A percentile compares a stretch with the other conserved stretches of the same genome.
These are phyloP conservation scores for Trachelus iudaicus DNA, from an alignment of 2,888 invertebrate genomes.

Conservation along the genomic window DNA sequence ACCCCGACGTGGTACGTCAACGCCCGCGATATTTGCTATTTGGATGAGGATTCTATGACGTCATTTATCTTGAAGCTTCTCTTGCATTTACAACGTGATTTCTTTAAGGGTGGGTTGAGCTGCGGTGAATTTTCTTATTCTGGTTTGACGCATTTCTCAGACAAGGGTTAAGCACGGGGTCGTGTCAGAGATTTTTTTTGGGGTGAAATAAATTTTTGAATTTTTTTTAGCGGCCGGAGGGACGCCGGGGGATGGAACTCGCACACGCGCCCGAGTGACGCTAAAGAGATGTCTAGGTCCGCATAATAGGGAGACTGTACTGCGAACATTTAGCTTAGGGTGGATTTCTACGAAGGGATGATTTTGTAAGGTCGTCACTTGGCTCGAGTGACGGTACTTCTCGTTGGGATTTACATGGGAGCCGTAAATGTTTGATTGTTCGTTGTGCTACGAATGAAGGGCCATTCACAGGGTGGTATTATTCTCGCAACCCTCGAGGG, in stretches of 20 bases:
- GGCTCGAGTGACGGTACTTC: conserved; percentile 31
- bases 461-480: neutral
- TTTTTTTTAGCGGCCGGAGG: too few species aligned
- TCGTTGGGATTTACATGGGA: conserved; percentile 46
- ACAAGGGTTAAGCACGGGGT: too few species aligned
- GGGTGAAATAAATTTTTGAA: too few species aligned
- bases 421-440: conserved; percentile 47
- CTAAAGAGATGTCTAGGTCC: neutral
- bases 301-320: neutral
- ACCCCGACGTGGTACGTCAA: conserved; percentile 45
- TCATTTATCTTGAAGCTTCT: neutral
- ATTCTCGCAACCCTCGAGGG: neutral
- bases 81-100: neutral
- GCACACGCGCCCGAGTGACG: too few species aligned
- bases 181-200: too few species aligned
- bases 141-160: too few species aligned
- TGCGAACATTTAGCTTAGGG: neutral
- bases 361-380: conserved; percentile 30
- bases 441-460: conserved; percentile 18
- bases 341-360: neutral
- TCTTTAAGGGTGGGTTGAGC: neutral
- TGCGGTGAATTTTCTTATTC: too few species aligned
- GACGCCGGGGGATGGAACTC: too few species aligned
- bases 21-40: conserved; percentile 16
- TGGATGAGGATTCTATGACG: neutral